Evolutionary conservation across 2,113 vertebrate species (phyloP), one percentile per base, ranked within the genome.

Genomic region (Myxocyprinus asiaticus): DNA sequence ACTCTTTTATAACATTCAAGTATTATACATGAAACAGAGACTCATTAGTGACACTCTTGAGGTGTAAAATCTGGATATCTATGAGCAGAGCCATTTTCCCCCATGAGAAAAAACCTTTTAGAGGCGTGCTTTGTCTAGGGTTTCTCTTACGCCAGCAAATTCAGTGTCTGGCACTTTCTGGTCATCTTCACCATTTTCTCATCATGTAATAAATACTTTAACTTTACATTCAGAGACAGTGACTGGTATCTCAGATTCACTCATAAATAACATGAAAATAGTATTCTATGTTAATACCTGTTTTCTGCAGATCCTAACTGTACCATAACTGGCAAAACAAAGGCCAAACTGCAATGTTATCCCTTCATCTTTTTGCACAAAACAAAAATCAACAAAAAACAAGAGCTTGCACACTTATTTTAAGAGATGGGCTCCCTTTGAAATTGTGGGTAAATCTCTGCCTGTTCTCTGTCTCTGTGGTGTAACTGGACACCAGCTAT

Each of bases 401-500:
- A 33, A 33, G 22, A 33, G 22, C 22, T 33, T 33, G 22, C 22
- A 33, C 22, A 33, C 22, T 33, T 33, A 33, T 33, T 33, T 33
- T 33, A 33, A 33, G 22, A 33, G 22, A 33, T 33, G 22, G 22
- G 22, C 22, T 33, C 22, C 22, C 22, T 33, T 33, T 33, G 22
- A 33, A 33, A 33, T 33, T 33, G 22, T 33, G 22, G 22, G 22
- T 33, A 33, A 33, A 33, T 33, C 22, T 33, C 22, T 33, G 22
- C 22, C 22, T 33, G 22, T 33, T 33, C 22, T 33, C 22, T 33
- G 22, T 33, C 22, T 33, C 22, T 33, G 22, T 33, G 22, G 22
- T 33, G 70, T 59, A 47, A 72, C 70, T 72, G n/a, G 55, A 59
- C 43, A 59, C 55, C 53, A 47, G 43, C 70, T 59, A 72, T 72